Percentiles rank a stretch among this genome's conserved stretches.
Conservation (phyloP, 2,113 vertebrate genomes). For the Pygoscelis antarcticus region DNA sequence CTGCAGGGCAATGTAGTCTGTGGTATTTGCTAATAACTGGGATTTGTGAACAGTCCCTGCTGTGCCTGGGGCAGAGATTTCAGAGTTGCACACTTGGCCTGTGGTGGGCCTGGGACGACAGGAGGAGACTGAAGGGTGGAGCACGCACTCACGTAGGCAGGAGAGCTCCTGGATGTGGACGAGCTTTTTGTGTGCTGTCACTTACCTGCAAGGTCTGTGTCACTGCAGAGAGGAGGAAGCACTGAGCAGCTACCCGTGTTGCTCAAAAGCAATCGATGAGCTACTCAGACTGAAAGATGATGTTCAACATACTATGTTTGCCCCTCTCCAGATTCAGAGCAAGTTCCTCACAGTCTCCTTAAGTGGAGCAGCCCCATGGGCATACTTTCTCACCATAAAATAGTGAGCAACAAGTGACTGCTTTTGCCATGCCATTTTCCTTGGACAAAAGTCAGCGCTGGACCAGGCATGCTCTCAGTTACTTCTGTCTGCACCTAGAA, state of each 20-base stretch:
- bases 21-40: neutral
- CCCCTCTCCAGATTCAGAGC: neutral
- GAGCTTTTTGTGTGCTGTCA: neutral
- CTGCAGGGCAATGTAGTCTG: neutral
- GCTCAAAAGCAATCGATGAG: neutral
- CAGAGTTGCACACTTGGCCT: neutral
- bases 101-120: neutral
- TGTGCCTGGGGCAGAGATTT: neutral
- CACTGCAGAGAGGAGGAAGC: neutral
- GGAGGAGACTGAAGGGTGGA: neutral
- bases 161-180: neutral
- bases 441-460: neutral
- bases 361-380: neutral
- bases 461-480: neutral
- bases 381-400: neutral
- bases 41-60: neutral
- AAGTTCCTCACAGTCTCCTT: neutral
- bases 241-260: neutral
- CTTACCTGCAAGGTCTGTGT: neutral
- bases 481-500: neutral
- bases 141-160: neutral
- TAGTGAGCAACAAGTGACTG: neutral
- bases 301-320: neutral
- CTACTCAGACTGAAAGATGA: neutral
- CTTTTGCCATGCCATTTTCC: neutral